phyloP scores from a whole-genome alignment of 2,797 vertebrate genomes.

The Labeo calbasu region DNA sequence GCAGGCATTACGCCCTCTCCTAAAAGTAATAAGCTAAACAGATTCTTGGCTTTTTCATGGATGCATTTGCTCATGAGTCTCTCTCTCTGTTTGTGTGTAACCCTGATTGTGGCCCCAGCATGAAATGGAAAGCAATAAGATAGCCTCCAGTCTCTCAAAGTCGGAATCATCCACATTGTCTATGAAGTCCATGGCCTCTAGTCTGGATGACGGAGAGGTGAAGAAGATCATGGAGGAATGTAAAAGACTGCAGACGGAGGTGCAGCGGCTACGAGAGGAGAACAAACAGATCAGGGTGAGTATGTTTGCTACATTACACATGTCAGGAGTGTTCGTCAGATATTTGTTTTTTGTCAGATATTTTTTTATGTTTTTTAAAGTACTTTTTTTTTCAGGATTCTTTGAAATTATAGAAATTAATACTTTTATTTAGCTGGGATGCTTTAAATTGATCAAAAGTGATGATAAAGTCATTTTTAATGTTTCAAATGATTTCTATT shows the following conservation, averaged over 20 bases:
- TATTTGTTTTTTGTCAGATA: too few species aligned
- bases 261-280: slow-evolving; percentile 97
- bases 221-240: slow-evolving; percentile 98
- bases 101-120: slow-evolving; percentile 79
- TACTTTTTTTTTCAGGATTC: too few species aligned
- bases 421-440: too few species aligned
- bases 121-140: slow-evolving; percentile 95
- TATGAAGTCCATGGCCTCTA: slow-evolving; percentile 87
- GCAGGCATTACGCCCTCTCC: not conserved
- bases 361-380: too few species aligned
- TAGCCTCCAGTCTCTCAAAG: slow-evolving; percentile 91
- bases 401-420: too few species aligned
- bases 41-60: not conserved
- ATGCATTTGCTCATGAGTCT: not conserved
- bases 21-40: slow-evolving; percentile 5
- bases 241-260: slow-evolving; percentile 94
- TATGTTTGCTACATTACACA: not conserved
- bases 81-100: slow-evolving; percentile 1
- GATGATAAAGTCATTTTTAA: too few species aligned
- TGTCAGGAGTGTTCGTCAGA: not conserved
- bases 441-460: too few species aligned
- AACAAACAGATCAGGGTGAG: slow-evolving; percentile 95
- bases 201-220: slow-evolving; percentile 91
- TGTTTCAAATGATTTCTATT: too few species aligned
- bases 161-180: slow-evolving; percentile 88